Evolutionary conservation across 2,888 invertebrate genomes (phyloP), one percentile per base, ranked within the genome.

Genomic region (Ophraella communa): DNA sequence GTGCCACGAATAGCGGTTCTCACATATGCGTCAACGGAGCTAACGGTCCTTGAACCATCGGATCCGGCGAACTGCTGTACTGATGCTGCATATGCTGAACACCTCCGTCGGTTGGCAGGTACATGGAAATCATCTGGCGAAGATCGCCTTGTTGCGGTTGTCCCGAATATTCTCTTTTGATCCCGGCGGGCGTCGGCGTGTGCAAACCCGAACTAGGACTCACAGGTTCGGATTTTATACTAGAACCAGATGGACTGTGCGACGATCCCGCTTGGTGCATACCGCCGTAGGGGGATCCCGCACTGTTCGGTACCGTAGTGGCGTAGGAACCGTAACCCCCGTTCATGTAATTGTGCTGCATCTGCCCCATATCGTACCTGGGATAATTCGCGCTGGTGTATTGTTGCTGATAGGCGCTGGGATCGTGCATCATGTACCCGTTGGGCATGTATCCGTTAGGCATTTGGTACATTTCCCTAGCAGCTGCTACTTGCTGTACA

Each of bases 361-460:
- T 93, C 82, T 94, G 94, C 1, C 90, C 86, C 89, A 95, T 93
- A 80, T 95, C 95, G 84, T 95, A 95, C 71, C 95, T 89, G 11
- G 93, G 91, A 82, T 96, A 96, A 44, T 89, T 91, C 30, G 85
- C 85, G 52, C 83, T 81, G 52, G 83, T 82, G 75, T 91, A 89
- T 62, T 91, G 89, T 64, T 90, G 90, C 78, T 94, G 94, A 78
- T 93, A 92, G 74, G 91, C 90, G 73, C 92, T 89, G 35, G 91
- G 90, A 78, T 93, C 92, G 77, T 91, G 91, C 91, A 94, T 92
- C 88, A 94, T 93, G 83, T 96, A 96, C 7, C 96, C 96, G 81
- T 97, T 96, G 62, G 96, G 95, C 95, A 96, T 96, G 84, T 97
- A 97, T 0, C 96, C 96, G 81, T 95, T 96, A 35, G 93, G 90